Evolutionary conservation across 2,888 invertebrate species (phyloP).

Genomic region (Aphidius colemani): DNA sequence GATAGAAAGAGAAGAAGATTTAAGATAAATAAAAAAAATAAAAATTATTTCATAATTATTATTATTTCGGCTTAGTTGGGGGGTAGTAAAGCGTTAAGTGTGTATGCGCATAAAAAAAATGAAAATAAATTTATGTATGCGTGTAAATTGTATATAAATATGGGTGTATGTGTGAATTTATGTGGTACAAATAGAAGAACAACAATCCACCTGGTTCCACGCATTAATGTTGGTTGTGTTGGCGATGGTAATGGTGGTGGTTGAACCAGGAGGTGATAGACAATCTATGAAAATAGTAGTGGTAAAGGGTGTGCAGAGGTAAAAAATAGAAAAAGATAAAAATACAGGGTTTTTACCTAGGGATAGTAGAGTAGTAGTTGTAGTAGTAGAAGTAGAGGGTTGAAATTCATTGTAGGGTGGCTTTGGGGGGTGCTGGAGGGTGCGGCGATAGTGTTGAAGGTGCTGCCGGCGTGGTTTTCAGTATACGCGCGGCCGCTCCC

Average conservation of each 20-base stretch:
- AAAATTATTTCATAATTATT: too few species aligned
- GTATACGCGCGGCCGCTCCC: slow-evolving; percentile 60
- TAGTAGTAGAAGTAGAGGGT: slow-evolving; percentile 31
- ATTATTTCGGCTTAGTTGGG: too few species aligned
- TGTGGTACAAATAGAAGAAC: neutral
- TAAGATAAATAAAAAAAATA: neutral
- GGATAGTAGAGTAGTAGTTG: slow-evolving; percentile 32
- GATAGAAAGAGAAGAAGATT: neutral
- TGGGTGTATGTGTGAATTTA: too few species aligned
- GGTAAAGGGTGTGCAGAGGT: neutral
- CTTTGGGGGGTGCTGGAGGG: slow-evolving; percentile 16
- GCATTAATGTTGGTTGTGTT: neutral
- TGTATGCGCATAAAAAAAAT: too few species aligned
- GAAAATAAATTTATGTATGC: too few species aligned
- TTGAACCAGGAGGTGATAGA: slow-evolving; percentile 16
- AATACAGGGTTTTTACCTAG: slow-evolving; percentile 17
- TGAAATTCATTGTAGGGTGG: slow-evolving; percentile 31
- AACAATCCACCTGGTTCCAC: slow-evolving; percentile 15
- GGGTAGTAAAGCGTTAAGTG: too few species aligned
- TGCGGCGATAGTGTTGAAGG: too few species aligned
- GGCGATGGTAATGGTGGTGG: slow-evolving; percentile 6
- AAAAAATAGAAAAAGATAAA: slow-evolving; percentile 2
- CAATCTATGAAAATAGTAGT: slow-evolving; percentile 15
- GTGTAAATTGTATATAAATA: too few species aligned
- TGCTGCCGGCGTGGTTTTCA: slow-evolving; percentile 48